Evolutionary conservation across 2,888 invertebrate species (phyloP).

Genomic region (Dasysyrphus tricinctus): DNA sequence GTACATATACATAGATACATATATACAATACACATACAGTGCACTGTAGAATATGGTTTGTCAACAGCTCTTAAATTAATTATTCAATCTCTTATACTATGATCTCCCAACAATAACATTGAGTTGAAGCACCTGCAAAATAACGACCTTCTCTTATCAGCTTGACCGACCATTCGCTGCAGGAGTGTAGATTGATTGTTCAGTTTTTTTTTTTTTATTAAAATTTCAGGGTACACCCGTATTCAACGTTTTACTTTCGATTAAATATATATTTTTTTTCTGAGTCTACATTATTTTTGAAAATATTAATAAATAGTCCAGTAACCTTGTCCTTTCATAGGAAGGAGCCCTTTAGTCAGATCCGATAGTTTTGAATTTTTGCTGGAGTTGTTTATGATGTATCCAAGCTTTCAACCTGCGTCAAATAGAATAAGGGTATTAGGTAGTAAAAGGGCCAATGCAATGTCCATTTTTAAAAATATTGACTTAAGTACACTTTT

Average conservation of each 20-base stretch:
- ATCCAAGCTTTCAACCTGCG: too few relatives aligned
- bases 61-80: neutral
- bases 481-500: too few relatives aligned
- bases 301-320: neutral
- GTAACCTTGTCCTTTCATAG: too few relatives aligned
- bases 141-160: conserved; percentile 51
- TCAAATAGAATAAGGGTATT: too few relatives aligned
- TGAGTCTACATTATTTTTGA: neutral
- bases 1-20: neutral
- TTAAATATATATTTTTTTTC: too few relatives aligned
- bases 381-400: too few relatives aligned
- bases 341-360: too few relatives aligned
- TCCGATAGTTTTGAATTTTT: too few relatives aligned
- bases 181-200: conserved; percentile 3
- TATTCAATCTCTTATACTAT: neutral
- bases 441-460: too few relatives aligned
- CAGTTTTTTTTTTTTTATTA: too few relatives aligned
- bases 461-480: too few relatives aligned
- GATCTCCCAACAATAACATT: conserved; percentile 43
- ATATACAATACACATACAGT: too few relatives aligned
- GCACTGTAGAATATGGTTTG: neutral
- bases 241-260: conserved; percentile 16
- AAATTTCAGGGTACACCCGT: neutral
- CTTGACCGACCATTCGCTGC: neutral
- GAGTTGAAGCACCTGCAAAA: conserved; percentile 65